Evolutionary conservation across 2,888 invertebrate genomes (phyloP), one percentile per base, ranked within the genome.

Genomic region (Watsonalla cultraria): DNA sequence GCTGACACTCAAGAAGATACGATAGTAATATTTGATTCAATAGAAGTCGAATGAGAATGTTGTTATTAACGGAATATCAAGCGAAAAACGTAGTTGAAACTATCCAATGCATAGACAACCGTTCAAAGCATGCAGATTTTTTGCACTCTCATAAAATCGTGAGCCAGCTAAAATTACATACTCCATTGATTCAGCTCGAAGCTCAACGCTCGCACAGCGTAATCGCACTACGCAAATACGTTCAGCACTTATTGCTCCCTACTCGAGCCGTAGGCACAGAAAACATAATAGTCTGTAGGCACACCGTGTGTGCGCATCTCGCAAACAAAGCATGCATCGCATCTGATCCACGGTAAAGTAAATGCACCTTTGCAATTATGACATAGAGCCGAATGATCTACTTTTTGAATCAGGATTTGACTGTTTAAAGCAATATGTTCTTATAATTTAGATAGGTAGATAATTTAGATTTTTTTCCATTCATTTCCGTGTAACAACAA

Each of bases 191-290:
- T 35, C 34, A 45, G 51, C 46, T 52, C 39, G 54, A 57, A 45
- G 68, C 58, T 66, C 64, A 64, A 61, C 65, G 61, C 65, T 69
- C 71, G 70, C 71, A 70, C 63, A 68, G 78, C 81, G 82, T 87
- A 86, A 88, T 88, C 86, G 86, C 73, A 76, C 77, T 76, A 72
- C 72, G 88, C 82, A 89, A 89, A 89, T 89, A 89, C 84, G 81
- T 80, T 84, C 79, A 82, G 86, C 89, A 82, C 89, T 88, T 84
- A 84, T 80, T 79, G 81, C 76, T 79, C 71, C 67, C 78, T 80
- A 77, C 86, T 86, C 76, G 80, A 77, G 78, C 42, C 11, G 78
- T 84, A 82, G 82, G 84, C 84, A 79, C 77, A 73, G 24, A 24
- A 24, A 24, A 24, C 24, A 24, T 24, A 24, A 24, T 24, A 24